Base-by-base conservation (phyloP, 2,888 invertebrate species). In the Nezara viridula region DNA sequence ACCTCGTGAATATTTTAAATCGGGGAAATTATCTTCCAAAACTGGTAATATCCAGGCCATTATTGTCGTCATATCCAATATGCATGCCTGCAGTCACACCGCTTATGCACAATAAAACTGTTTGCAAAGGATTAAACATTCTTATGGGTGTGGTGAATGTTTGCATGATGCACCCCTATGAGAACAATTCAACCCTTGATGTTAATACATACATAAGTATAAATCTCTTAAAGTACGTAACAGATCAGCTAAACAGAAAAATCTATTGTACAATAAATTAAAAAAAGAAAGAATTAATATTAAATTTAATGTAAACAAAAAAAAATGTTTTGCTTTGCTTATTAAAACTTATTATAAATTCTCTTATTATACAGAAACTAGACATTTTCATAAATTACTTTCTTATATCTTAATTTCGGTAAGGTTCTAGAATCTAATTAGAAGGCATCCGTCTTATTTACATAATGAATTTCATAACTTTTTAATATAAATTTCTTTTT, bases 1-100 rank as follows among this genome's bases (percentile, higher is more conserved):
- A 81, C 44, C 44, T 44, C 81, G n/a, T 81, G 81, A 81, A 81
- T 81, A 81, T 81, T 81, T 81, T 81, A 81, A 81, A 81, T 81
- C 81, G 81, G 9, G 81, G 44, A 81, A 81, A 81, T 81, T 81
- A 81, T 81, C 81, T 81, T 81, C 44, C 44, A 44, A 47, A 81
- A 81, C 81, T 81, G 44, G 10, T 44, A 81, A 44, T 81, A 81
- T 81, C 81, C 81, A 44, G 21, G 81, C 10, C 81, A 81, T 81
- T 81, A 81, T 47, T 40, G 81, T 37, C n/a, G 12, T 44, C 81
- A 47, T 81, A 81, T 81, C 44, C 44, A 81, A 81, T 81, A 81
- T 81, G 40, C 14, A 81, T 40, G 81, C 24, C 44, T 44, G 24
- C 66, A 73, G 44, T 47, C 81, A 44, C 77, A 44, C 77, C 7